Percentiles rank a stretch among this genome's conserved stretches.
Conservation (phyloP, 2,888 invertebrate species). For the Diloba caeruleocephala region DNA sequence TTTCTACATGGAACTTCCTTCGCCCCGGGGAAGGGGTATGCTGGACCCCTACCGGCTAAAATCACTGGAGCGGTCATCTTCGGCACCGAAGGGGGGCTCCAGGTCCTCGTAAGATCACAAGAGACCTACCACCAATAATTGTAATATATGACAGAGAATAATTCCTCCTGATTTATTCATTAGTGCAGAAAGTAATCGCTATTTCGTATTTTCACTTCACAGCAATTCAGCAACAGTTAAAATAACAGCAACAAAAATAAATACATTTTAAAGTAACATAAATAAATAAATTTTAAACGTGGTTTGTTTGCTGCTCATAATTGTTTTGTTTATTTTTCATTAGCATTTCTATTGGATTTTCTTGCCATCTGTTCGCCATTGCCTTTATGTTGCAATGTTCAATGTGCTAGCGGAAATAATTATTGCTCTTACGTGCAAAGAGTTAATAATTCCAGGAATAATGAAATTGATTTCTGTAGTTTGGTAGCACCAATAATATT, state of each 20-base stretch:
- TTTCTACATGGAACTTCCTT: too few species aligned
- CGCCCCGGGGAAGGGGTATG: too few species aligned
- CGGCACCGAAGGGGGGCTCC: too few species aligned
- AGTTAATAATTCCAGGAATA: slow-evolving; percentile 25
- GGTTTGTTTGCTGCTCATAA: not conserved
- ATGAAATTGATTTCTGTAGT: slow-evolving; percentile 12
- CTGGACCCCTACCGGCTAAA: too few species aligned
- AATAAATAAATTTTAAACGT: too few species aligned
- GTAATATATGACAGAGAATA: not conserved
- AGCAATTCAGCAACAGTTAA: too few species aligned
- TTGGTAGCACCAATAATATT: not conserved
- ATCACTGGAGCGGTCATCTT: too few species aligned
- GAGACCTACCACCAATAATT: too few species aligned
- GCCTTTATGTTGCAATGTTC: slow-evolving; percentile 32
- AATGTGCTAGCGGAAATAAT: slow-evolving; percentile 27
- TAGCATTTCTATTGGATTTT: slow-evolving; percentile 17
- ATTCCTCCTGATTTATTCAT: not conserved
- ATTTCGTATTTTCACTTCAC: not conserved
- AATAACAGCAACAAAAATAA: not conserved
- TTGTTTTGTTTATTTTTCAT: slow-evolving; percentile 13
- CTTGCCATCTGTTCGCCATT: slow-evolving; percentile 25
- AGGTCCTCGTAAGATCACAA: too few species aligned
- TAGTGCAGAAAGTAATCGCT: not conserved
- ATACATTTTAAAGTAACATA: too few species aligned
- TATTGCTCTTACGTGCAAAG: slow-evolving; percentile 45